Evolutionary conservation across 2,888 invertebrate genomes (phyloP).

Genomic region (Tetropium fuscum): DNA sequence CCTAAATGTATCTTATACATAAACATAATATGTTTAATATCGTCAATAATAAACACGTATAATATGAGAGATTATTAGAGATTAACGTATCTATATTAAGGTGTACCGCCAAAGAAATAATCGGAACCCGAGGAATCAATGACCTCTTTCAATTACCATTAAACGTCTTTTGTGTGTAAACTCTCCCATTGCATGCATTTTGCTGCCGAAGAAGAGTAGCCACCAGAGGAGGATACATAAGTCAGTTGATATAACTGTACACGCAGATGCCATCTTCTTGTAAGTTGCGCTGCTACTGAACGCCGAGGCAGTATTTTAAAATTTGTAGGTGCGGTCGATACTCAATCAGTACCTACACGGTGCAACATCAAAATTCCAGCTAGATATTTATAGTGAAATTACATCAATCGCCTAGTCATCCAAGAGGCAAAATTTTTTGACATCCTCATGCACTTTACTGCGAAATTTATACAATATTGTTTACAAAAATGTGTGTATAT

Average conservation of each 20-base stretch:
- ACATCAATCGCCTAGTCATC: too few relatives aligned
- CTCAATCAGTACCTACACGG: conserved; percentile 3
- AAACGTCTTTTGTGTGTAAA: conserved; percentile 20
- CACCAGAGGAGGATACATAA: conserved; percentile 12
- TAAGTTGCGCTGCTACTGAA: conserved; percentile 16
- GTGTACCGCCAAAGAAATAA: not conserved
- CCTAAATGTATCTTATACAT: too few relatives aligned
- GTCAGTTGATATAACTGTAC: conserved; percentile 28
- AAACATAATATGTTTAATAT: too few relatives aligned
- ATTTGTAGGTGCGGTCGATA: conserved; percentile 12
- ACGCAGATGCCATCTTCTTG: conserved; percentile 20
- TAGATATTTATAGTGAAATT: not conserved
- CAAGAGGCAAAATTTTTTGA: too few relatives aligned
- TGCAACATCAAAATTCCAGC: not conserved
- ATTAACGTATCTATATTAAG: conserved; percentile 1
- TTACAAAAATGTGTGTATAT: too few relatives aligned
- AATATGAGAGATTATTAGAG: not conserved
- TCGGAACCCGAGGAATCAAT: conserved; percentile 25
- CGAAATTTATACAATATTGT: too few relatives aligned
- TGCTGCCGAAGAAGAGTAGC: conserved; percentile 12
- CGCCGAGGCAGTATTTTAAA: conserved; percentile 16
- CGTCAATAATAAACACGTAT: not conserved
- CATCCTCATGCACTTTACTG: too few relatives aligned
- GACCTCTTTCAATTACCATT: conserved; percentile 28
- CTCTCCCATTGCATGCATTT: conserved; percentile 15